phyloP scores from a whole-genome alignment of 2,888 invertebrate species.

The Ligdia adustata region DNA sequence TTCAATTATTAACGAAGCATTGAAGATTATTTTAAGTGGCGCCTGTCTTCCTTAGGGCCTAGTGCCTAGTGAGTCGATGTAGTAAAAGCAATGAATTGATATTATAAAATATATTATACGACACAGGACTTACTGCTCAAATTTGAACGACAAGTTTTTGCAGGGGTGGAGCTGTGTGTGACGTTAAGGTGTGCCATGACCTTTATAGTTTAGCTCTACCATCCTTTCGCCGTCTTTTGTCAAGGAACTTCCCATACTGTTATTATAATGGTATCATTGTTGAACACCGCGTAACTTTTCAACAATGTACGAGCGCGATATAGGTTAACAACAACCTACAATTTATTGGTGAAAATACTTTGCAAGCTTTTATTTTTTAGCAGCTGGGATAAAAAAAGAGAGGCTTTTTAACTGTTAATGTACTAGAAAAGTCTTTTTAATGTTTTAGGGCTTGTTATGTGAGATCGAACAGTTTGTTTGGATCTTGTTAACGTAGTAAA shows the following conservation, averaged over 20 bases:
- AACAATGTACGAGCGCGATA: slow-evolving; percentile 25
- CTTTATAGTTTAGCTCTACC: neutral
- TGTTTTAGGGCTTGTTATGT: neutral
- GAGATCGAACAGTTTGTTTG: too few species aligned
- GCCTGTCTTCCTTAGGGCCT: too few species aligned
- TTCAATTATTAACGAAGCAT: too few species aligned
- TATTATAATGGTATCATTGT: neutral
- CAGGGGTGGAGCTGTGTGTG: neutral
- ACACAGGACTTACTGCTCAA: neutral
- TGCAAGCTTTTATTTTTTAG: slow-evolving; percentile 5
- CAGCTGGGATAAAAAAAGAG: too few species aligned
- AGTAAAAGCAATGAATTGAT: too few species aligned
- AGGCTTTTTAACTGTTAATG: neutral
- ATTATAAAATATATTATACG: too few species aligned
- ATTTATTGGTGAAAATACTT: slow-evolving; percentile 24
- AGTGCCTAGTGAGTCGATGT: too few species aligned
- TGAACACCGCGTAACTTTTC: slow-evolving; percentile 21
- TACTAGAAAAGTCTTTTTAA: neutral
- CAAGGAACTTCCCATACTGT: slow-evolving; percentile 6
- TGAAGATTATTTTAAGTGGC: too few species aligned
- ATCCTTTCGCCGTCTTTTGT: neutral
- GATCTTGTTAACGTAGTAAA: too few species aligned
- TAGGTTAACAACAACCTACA: slow-evolving; percentile 21
- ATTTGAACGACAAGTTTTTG: neutral
- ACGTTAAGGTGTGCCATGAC: neutral